Evolutionary conservation across 2,113 vertebrate species (phyloP), one percentile per base, ranked within the genome.

Genomic region (Pluvialis apricaria): DNA sequence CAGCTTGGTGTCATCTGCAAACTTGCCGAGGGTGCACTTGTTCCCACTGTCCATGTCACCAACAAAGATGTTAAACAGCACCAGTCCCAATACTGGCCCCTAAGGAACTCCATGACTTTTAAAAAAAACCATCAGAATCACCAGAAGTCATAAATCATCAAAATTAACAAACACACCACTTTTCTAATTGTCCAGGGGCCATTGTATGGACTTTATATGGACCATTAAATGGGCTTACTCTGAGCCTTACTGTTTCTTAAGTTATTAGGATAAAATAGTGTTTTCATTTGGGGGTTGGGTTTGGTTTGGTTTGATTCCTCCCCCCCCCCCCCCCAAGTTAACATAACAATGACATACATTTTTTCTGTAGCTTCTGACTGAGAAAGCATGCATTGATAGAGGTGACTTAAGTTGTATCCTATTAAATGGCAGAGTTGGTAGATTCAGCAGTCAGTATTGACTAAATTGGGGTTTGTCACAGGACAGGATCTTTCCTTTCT

Each of bases 351-450:
- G 51, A 72, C 32, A 36, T 24, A 26, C 42, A 14, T 36, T 64
- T 38, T 91, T 96, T 89, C 31, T 65, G 10, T 38, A 75, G 32
- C 36, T 82, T 68, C 42, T 81, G 15, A 36, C 2, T n/a, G 57
- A 45, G 44, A 49, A 82, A n/a, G 10, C 6, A 11, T 9, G 11
- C 2, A 4, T 17, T 20, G 36, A 11, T 8, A 28, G 40, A 2
- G 5, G 38, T 0, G 0, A 22, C 26, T 62, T 10, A 9, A 17
- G 9, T 4, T 36, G 19, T 47, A 14, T 10, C 38, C 17, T 45
- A 5, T 9, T 32, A 69, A 60, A 51, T 31, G 45, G 5, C 34
- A 34, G 58, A 20, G 11, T 1, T 51, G 13, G 15, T 29, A 55
- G 44, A 52, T 52, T 32, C 15, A 40, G n/a, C 24, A 14, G 15